Evolutionary conservation across 2,888 invertebrate species (phyloP), one percentile per base, ranked within the genome.

Genomic region (Dasypogon diadema): DNA sequence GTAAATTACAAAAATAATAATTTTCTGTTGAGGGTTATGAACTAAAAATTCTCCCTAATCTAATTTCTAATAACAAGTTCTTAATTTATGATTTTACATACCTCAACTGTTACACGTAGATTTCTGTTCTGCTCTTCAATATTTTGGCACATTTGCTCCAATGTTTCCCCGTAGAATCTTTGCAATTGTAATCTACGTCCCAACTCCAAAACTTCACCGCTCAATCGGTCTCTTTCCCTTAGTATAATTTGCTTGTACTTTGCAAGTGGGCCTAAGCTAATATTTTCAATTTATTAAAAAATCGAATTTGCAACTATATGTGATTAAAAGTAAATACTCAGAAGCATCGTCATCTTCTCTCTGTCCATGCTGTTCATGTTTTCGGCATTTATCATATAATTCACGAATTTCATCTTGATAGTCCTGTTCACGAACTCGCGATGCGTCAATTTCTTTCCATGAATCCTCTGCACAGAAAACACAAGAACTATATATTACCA

Each of bases 171-270:
- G 75, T 85, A 85, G 34, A 78, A 77, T 0, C 85, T 82, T 77
- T 84, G 82, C 4, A 81, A 68, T 72, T 84, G 80, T 10, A 85
- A 77, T 1, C 85, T 84, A 42, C 81, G 83, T 73, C 82, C 81
- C 30, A 83, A 77, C 12, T 85, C 85, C 12, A 75, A 78, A 1
- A 85, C 78, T 34, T 85, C 85, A 0, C 78, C 81, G 76, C 82
- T 82, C 46, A 85, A 78, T 0, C 85, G 84, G 80, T 85, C 85
- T 0, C 85, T 82, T 77, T 85, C 85, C 2, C 82, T 81, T 46
- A 82, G 81, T 24, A 84, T 83, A 8, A 82, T 83, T 46, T 83
- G 83, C 74, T 83, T 84, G 73, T 83, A 83, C 68, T 82, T 83
- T 0, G 82, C 80, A 48, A 83, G 79, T 26, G 16, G 24, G 2